Base-by-base conservation (phyloP, 2,113 vertebrate genomes). In the Chloropsis hardwickii region DNA sequence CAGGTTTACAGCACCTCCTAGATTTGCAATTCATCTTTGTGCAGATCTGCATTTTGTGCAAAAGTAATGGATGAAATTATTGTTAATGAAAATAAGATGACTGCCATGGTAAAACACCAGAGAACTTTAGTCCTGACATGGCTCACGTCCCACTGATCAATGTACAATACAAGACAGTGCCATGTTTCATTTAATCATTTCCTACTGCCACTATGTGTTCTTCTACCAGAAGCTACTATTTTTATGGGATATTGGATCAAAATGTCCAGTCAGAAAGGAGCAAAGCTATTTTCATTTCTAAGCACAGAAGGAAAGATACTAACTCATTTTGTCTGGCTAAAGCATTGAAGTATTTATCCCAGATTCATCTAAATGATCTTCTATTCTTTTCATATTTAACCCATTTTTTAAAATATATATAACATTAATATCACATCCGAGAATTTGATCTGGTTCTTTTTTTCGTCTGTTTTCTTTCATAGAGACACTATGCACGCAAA, bases 101-200 rank as follows among this genome's bases (percentile, higher is more conserved):
- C 7, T 72, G 15, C 13, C 2, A 21, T 6, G 19, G 6, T 0
- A 6, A 67, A 67, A 5, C 3, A 53, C 71, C 62, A 15, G 62
- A 57, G 15, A 80, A 66, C 4, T 66, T 65, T 35, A n/a, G 21
- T 62, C 29, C 12, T 29, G 10, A 27, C 8, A 5, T 73, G 37
- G 4, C 20, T 92, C 33, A 72, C 42, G 25, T 5, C 20, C 35
- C 56, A 6, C 1, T 40, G 25, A 45, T 45, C 14, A 31, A 56
- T 51, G 73, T 73, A 40, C 12, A 60, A 8, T 11, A 69, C 19
- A 57, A 39, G 12, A 0, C 9, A 51, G 31, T 56, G 45, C 15
- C 0, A 0, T 40, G 10, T 42, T 77, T 56, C 3, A 23, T 72
- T 57, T 67, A 0, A 10, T 35, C 1, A 23, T 53, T 81, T 71